Percentiles rank a stretch among this genome's conserved stretches.
phyloP scores from a whole-genome alignment of 2,888 invertebrate genomes.

The Platycnemis pennipes region DNA sequence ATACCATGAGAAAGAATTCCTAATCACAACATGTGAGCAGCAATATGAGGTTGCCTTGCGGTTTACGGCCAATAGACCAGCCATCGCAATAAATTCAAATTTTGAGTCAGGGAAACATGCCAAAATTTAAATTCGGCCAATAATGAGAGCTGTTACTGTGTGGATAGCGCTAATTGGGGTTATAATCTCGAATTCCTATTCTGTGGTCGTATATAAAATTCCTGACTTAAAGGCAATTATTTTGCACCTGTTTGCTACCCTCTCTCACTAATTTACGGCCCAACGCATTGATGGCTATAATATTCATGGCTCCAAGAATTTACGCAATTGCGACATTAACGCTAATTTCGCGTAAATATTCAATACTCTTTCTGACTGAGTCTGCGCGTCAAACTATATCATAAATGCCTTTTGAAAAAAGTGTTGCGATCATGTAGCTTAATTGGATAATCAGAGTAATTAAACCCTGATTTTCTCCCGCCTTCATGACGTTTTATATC shows the following conservation, averaged over 20 bases:
- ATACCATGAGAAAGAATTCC: conserved; percentile 20
- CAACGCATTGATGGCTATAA: neutral
- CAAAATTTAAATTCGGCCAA: conserved; percentile 51
- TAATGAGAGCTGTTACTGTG: conserved; percentile 59
- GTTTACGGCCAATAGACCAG: conserved; percentile 38
- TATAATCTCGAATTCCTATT: conserved; percentile 35
- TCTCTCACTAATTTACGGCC: neutral
- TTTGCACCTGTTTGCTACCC: conserved; percentile 39
- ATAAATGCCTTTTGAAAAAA: neutral
- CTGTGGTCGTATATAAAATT: conserved; percentile 18
- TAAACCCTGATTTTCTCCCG: neutral
- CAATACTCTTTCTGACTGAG: neutral
- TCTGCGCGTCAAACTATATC: neutral
- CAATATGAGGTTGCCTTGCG: neutral
- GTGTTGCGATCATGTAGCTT: neutral
- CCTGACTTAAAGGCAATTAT: conserved; percentile 39
- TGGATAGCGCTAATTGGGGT: conserved; percentile 53
- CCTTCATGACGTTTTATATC: too few relatives aligned
- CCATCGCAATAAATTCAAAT: conserved; percentile 40
- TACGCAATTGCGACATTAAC: neutral
- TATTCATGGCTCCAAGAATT: neutral
- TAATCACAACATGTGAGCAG: conserved; percentile 27
- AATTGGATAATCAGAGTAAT: neutral
- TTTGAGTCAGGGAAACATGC: conserved; percentile 23
- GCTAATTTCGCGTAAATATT: neutral